phyloP scores from a whole-genome alignment of 35 echinoderm and acorn worm genomes.

The Apostichopus parvimensis region DNA sequence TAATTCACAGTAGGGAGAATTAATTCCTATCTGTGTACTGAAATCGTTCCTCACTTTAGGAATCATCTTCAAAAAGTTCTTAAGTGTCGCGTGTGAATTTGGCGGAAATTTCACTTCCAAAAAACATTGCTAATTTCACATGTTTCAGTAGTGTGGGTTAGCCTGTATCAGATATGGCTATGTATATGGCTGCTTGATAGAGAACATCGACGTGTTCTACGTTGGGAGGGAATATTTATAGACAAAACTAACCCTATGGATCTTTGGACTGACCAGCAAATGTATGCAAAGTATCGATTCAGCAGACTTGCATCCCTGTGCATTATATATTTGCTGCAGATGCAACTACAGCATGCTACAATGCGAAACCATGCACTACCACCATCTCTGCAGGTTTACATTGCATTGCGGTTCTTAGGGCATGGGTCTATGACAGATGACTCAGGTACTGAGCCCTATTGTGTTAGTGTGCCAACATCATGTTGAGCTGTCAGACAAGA shows the following conservation, averaged over 20 bases:
- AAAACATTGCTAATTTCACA: not conserved
- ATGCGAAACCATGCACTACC: not conserved
- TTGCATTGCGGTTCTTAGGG: conserved; percentile 22
- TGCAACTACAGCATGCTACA: not conserved
- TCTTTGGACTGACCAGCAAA: conserved; percentile 4
- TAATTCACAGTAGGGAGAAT: not conserved
- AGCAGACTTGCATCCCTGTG: not conserved
- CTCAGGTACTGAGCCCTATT: not conserved
- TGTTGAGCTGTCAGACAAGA: not conserved
- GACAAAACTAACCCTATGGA: conserved; percentile 34
- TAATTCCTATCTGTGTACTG: not conserved
- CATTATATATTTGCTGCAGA: not conserved
- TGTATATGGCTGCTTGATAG: conserved; percentile 24
- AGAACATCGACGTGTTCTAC: not conserved
- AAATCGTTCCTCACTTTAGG: not conserved
- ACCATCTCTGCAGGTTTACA: not conserved
- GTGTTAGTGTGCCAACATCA: not conserved
- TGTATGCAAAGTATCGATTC: conserved; percentile 31
- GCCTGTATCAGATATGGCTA: not conserved
- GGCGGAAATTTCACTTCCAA: not conserved
- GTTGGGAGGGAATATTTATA: not conserved
- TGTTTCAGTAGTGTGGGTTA: not conserved
- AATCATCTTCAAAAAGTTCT: not conserved
- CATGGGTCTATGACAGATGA: conserved; percentile 10
- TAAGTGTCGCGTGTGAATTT: conserved; percentile 11